Percentiles rank a stretch among this genome's conserved stretches.
phyloP scores from a whole-genome alignment of 2,113 vertebrate genomes.

The Mugil cephalus region DNA sequence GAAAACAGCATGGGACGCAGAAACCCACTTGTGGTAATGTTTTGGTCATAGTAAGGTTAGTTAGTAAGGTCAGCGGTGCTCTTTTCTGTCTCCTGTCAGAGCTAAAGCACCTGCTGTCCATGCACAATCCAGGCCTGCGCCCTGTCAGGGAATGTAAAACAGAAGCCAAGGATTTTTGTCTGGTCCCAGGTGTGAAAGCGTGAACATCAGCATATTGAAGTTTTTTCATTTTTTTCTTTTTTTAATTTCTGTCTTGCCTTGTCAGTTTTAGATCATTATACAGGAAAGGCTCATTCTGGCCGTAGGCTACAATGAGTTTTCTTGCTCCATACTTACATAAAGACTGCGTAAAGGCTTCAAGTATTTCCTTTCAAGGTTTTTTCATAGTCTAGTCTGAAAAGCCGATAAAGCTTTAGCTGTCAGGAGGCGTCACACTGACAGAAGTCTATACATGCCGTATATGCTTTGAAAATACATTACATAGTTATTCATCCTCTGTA shows the following conservation, averaged over 20 bases:
- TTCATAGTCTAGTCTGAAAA: too few species aligned
- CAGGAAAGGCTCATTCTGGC: conserved; percentile 19
- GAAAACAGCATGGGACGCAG: conserved; percentile 24
- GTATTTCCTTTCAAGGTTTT: not conserved
- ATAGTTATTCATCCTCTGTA: not conserved
- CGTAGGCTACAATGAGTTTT: conserved; percentile 22
- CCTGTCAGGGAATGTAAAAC: not conserved
- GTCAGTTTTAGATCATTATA: conserved; percentile 38
- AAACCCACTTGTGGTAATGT: conserved; percentile 33
- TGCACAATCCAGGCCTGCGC: not conserved
- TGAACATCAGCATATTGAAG: conserved; percentile 6
- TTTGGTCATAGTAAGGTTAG: conserved; percentile 29
- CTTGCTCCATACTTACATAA: conserved; percentile 22
- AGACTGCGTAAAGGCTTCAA: conserved; percentile 15
- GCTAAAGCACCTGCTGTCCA: not conserved
- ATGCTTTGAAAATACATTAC: not conserved
- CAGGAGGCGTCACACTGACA: too few species aligned
- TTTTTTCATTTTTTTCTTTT: conserved; percentile 10
- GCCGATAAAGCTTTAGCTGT: too few species aligned
- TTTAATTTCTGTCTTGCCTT: conserved; percentile 12
- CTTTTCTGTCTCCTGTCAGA: conserved; percentile 16
- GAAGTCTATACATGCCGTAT: too few species aligned
- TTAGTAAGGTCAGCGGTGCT: conserved; percentile 12
- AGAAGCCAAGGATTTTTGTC: conserved; percentile 9
- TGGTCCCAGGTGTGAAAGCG: conserved; percentile 15